Evolutionary conservation across 2,888 invertebrate genomes (phyloP).

Genomic region (Himalopsyche kuldschensis): DNA sequence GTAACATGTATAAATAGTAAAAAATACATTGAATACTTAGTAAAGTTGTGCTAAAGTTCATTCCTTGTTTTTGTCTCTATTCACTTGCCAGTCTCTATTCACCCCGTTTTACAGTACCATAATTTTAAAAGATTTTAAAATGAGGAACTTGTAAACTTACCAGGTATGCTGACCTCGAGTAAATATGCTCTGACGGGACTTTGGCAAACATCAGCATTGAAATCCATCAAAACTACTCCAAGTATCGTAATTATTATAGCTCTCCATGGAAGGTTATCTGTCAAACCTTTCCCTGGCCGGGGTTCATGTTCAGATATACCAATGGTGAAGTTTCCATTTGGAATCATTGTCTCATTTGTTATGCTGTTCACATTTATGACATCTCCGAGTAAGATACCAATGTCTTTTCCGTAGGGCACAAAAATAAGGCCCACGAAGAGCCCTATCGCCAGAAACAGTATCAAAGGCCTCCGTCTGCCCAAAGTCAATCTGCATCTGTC

Average conservation of each 20-base stretch:
- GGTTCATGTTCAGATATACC: background rate
- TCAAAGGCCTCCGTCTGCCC: slow-evolving; percentile 64
- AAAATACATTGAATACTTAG: no score
- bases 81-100: no score
- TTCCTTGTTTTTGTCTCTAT: no score
- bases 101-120: no score
- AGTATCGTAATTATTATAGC: slow-evolving; percentile 61
- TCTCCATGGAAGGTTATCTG: slow-evolving; percentile 43
- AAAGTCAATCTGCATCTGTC: slow-evolving; percentile 59
- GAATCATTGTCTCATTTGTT: background rate
- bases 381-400: slow-evolving; percentile 59
- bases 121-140: no score
- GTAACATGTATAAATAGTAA: no score
- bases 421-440: slow-evolving; percentile 57
- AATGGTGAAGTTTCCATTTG: background rate
- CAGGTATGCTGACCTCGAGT: slow-evolving; percentile 62
- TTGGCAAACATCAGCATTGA: slow-evolving; percentile 68
- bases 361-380: background rate
- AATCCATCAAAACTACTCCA: slow-evolving; percentile 64
- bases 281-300: background rate
- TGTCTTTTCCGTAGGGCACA: slow-evolving; percentile 62
- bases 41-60: no score
- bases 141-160: slow-evolving; percentile 40
- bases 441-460: slow-evolving; percentile 60
- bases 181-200: slow-evolving; percentile 66